Evolutionary conservation across 2,113 vertebrate species (phyloP).

Genomic region (Clarias macrocephalus): DNA sequence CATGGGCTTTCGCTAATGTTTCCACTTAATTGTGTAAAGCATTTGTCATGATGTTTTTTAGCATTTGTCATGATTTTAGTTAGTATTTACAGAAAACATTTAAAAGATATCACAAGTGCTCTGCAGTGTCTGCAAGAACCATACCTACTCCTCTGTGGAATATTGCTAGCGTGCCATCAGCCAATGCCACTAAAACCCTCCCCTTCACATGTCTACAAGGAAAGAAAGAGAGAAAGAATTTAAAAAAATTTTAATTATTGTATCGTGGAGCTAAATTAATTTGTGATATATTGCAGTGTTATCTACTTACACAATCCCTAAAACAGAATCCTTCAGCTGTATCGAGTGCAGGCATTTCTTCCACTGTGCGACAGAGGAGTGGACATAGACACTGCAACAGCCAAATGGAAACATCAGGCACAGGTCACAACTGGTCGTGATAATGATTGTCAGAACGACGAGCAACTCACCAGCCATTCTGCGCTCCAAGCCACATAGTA

Average conservation of each 20-base stretch:
- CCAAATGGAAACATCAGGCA: slow-evolving; percentile 2
- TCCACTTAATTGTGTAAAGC: background rate
- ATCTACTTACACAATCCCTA: slow-evolving; percentile 94
- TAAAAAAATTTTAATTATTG: background rate
- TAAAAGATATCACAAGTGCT: background rate
- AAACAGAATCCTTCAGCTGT: slow-evolving; percentile 95
- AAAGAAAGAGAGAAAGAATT: background rate
- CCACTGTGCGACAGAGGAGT: slow-evolving; percentile 97
- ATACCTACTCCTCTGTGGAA: slow-evolving; percentile 95
- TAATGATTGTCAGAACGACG: background rate
- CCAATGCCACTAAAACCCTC: slow-evolving; percentile 91
- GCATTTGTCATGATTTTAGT: background rate
- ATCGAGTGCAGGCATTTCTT: slow-evolving; percentile 96
- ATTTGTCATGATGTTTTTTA: background rate
- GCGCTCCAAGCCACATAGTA: slow-evolving; percentile 97
- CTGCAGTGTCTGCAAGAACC: slow-evolving; percentile 35
- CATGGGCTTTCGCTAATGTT: background rate
- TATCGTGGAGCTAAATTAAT: background rate
- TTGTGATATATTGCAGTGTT: background rate
- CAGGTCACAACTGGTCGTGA: background rate
- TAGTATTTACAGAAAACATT: background rate
- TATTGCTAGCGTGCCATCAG: slow-evolving; percentile 93
- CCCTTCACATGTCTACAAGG: slow-evolving; percentile 91
- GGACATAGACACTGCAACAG: slow-evolving; percentile 90
- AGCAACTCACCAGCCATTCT: slow-evolving; percentile 89